Conservation (phyloP, 2,113 vertebrate species). For the zebrafish (Danio rerio) region GRCz12tu NC_133187.1:7931501-7932000, state of each 20-base stretch:
- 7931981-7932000: not conserved
- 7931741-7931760: not conserved
- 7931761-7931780: not conserved
- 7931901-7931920: constrained; percentile 96
- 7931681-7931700: constrained; percentile 34
- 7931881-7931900: constrained; percentile 98
- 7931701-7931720: constrained; percentile 24
- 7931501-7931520: not conserved
- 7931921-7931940: constrained; percentile 97
- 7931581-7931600: constrained; percentile 47
- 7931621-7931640: constrained; percentile 39
- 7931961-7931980: not conserved
- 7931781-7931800: no score
- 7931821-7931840: no score
- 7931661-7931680: constrained; percentile 29
- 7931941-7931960: constrained; percentile 91
- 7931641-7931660: constrained; percentile 43
- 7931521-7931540: not conserved
- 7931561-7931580: not conserved
- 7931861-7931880: constrained; percentile 93
- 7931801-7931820: not conserved
- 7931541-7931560: not conserved
- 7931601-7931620: constrained; percentile 23
- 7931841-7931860: not conserved
- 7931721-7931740: not conserved